Conservation (phyloP, 2,797 vertebrate species). For the Cuniculus paca region DNA sequence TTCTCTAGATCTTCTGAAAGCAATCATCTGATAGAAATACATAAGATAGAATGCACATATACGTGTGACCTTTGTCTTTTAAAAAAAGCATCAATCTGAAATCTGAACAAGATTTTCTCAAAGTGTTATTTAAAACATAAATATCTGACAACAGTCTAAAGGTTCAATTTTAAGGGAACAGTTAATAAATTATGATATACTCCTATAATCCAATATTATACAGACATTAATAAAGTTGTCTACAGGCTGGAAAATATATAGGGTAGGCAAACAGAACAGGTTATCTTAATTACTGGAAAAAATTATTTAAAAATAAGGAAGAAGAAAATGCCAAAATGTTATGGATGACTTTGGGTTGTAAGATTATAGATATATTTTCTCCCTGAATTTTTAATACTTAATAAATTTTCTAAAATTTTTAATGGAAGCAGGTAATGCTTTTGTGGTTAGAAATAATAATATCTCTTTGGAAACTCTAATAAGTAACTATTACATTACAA, state of each 20-base stretch:
- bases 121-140: constrained; percentile 51
- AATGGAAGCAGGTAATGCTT: not conserved
- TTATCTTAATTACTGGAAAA: constrained; percentile 51
- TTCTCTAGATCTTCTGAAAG: not conserved
- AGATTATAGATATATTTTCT: constrained; percentile 46
- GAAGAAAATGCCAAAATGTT: constrained; percentile 57
- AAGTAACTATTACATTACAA: not conserved
- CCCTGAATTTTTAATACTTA: constrained; percentile 39
- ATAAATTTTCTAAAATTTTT: constrained; percentile 58
- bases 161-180: constrained; percentile 33
- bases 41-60: not conserved
- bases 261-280: constrained; percentile 8
- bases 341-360: not conserved
- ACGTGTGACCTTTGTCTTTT: not conserved
- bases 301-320: constrained; percentile 60
- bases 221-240: constrained; percentile 52
- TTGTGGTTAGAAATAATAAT: constrained; percentile 33
- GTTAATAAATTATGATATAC: constrained; percentile 48
- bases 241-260: constrained; percentile 57
- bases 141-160: constrained; percentile 47
- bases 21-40: not conserved
- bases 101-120: constrained; percentile 51
- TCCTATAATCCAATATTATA: constrained; percentile 17
- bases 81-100: constrained; percentile 21
- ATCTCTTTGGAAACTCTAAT: constrained; percentile 35